Evolutionary conservation across 2,797 vertebrate genomes (phyloP), one percentile per base, ranked within the genome.

Genomic region (Enteromius anoplus): DNA sequence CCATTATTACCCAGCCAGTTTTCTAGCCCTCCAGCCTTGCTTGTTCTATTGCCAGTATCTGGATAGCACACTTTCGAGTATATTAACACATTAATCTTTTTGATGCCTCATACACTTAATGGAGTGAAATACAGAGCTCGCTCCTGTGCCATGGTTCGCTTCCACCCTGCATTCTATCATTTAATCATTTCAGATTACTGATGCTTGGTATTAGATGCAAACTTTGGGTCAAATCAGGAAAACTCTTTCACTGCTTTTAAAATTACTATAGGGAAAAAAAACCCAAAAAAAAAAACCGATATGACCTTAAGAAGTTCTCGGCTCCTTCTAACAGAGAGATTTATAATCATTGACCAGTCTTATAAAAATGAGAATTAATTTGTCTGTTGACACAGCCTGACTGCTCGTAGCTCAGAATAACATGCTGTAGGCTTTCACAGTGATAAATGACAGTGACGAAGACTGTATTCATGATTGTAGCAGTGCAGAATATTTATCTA

Each of bases 121-220:
- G 86, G 83, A 75, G 75, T 21, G 75, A 81, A 86, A 76, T 58
- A 55, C 40, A 71, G 83, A 81, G 86, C 47, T 80, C 21, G 86
- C 58, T 80, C 66, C 76, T 12, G 86, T 49, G 21, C 51, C 68
- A 69, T 69, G 81, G 58, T 78, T 76, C 53, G 81, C 76, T 66
- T 84, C 77, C 78, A 53, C 60, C 8, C 49, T 78, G 65, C 80
- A 49, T 82, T 69, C 55, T 81, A 51, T 81, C 68, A 62, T 60
- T 82, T 53, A 86, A 82, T 88, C n/a, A 85, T 90, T 90, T 89
- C 73, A 88, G 89, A 90, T 84, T 85, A 87, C 91, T 88, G 85
- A 89, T 86, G 80, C 84, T 87, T 88, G 84, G 76, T 81, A 89
- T 86, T 85, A 75, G 65, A 88, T 79, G 88, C 69, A 88, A 86